Percentiles rank a stretch among this genome's conserved stretches.
phyloP scores from a whole-genome alignment of 2,113 vertebrate genomes.

The Halichoerus grypus region DNA sequence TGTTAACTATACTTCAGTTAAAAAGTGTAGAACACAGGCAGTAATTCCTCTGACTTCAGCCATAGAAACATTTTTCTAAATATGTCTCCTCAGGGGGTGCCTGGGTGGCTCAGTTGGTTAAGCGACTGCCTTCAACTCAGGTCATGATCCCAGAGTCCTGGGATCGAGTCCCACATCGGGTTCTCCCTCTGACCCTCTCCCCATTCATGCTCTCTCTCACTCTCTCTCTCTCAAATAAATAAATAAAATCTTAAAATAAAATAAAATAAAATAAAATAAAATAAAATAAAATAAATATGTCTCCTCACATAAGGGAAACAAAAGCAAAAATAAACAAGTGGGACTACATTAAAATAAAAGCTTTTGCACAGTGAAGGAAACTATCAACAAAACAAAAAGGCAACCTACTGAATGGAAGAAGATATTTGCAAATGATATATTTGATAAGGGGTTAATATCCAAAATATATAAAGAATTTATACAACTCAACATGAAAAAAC shows the following conservation, averaged over 20 bases:
- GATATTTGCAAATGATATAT: neutral
- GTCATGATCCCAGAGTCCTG: too few relatives aligned
- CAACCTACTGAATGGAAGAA: neutral
- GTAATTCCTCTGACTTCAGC: neutral
- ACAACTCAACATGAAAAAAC: neutral
- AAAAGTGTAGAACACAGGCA: neutral
- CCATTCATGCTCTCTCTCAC: too few relatives aligned
- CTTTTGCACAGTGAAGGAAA: neutral
- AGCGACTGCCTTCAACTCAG: too few relatives aligned
- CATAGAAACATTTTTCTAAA: neutral
- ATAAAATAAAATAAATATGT: neutral
- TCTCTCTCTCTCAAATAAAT: too few relatives aligned
- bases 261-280: neutral
- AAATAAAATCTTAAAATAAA: too few relatives aligned
- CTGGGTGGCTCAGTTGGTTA: too few relatives aligned
- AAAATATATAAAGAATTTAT: neutral
- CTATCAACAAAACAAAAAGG: neutral
- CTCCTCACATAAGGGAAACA: neutral
- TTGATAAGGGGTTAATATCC: neutral
- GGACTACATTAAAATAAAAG: neutral
- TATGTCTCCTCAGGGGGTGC: neutral
- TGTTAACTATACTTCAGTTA: neutral
- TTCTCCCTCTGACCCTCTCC: too few relatives aligned
- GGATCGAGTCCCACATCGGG: too few relatives aligned
- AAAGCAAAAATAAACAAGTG: neutral